Evolutionary conservation across 2,888 invertebrate species (phyloP).

Genomic region (Tineola bisselliella): DNA sequence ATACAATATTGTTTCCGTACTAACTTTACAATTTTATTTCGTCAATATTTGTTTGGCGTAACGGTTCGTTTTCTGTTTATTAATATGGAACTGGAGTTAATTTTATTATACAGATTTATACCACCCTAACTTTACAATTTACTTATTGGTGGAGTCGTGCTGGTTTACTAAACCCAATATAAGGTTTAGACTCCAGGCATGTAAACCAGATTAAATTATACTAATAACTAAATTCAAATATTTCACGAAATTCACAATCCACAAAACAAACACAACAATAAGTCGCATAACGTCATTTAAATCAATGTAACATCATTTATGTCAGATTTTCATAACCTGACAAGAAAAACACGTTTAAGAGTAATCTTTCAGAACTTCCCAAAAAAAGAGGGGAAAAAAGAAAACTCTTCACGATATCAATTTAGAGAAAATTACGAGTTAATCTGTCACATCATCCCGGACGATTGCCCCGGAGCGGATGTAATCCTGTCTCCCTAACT

Average conservation of each 20-base stretch:
- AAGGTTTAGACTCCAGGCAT: no score
- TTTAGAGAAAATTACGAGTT: conserved; percentile 61
- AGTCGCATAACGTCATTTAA: no score
- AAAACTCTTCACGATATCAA: conserved; percentile 59
- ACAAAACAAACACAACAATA: no score
- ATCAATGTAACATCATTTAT: conserved; percentile 23
- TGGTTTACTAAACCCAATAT: no score
- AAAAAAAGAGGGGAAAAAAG: conserved; percentile 26
- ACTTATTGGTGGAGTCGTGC: no score
- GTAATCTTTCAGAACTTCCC: conserved; percentile 38
- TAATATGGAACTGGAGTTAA: not conserved
- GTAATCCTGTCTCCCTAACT: conserved; percentile 50
- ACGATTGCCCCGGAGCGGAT: conserved; percentile 41
- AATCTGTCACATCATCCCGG: conserved; percentile 57
- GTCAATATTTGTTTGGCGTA: not conserved
- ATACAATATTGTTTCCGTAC: not conserved
- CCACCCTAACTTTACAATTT: no score
- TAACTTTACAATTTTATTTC: not conserved
- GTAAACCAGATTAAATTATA: no score
- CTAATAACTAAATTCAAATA: no score
- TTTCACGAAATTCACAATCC: no score
- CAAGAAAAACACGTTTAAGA: not conserved
- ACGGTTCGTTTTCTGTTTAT: not conserved
- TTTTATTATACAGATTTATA: not conserved
- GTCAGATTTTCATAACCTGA: conserved; percentile 33